Percentiles rank a stretch among this genome's conserved stretches.
phyloP scores from a whole-genome alignment of 2,113 vertebrate genomes.

The Odocoileus hemionus region DNA sequence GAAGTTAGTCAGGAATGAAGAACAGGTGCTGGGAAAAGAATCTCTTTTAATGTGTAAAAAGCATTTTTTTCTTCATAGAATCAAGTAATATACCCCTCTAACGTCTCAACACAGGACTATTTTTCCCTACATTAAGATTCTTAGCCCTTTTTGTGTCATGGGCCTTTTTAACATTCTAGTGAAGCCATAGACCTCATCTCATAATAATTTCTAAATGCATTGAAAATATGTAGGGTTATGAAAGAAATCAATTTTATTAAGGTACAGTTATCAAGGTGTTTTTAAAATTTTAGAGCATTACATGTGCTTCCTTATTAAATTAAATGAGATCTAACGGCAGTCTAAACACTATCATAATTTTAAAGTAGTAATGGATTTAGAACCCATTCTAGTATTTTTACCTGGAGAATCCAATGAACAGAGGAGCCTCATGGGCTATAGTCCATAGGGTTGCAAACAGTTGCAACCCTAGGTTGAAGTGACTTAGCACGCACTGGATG shows the following conservation, averaged over 20 bases:
- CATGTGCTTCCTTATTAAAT: neutral
- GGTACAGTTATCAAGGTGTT: neutral
- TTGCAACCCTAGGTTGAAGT: neutral
- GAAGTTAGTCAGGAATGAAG: neutral
- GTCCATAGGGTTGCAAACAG: neutral
- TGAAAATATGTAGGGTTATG: neutral
- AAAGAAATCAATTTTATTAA: conserved; percentile 24
- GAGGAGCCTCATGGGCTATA: neutral
- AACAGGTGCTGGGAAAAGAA: neutral
- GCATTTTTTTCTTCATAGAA: neutral
- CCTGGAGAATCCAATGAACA: neutral
- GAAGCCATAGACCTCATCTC: neutral
- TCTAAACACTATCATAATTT: conserved; percentile 15
- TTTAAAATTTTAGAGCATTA: neutral
- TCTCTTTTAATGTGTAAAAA: neutral
- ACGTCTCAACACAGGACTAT: neutral
- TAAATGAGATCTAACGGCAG: neutral
- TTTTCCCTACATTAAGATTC: neutral
- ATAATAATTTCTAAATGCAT: conserved; percentile 19
- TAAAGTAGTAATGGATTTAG: neutral
- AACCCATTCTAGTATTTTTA: neutral
- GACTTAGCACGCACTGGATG: neutral
- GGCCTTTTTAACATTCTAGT: neutral
- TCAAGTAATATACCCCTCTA: neutral
- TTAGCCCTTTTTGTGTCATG: neutral